Base-by-base conservation (phyloP, 2,888 invertebrate species). In the Drosophila cognata region DNA sequence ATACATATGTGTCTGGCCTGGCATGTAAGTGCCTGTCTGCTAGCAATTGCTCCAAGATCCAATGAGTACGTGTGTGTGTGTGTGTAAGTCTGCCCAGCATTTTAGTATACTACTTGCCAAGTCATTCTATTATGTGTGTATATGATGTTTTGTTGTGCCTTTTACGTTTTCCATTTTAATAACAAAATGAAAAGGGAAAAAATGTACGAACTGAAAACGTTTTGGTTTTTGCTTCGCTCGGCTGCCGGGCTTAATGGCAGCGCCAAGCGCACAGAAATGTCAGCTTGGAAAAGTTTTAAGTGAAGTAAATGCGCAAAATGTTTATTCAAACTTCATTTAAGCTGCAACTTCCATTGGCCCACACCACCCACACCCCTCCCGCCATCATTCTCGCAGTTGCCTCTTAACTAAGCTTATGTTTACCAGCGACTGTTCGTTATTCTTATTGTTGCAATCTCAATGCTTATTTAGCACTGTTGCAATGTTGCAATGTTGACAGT, bases 311-410 rank as follows among this genome's bases (percentile, higher is more conserved):
- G 90, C 85, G 88, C 84, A 86, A 90, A 87, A 90, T 87, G 87
- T 87, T 87, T 90, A 90, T 90, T 90, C 90, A 90, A 88, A 90
- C 90, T 87, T 88, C 76, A 81, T 89, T 90, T 88, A 76, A 88
- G 79, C 74, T 77, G 79, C 73, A 88, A 83, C 79, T 90, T 88
- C 69, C 51, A 73, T 60, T 50, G 46, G 50, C 48, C 10, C 2
- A 41, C 13, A 21, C 38, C 16, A 31, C 33, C 28, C 0, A 16
- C n/a, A 18, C 16, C 29, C 36, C 1, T 3, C 11, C 36, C 35
- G 28, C 18, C 36, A 21, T 21, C 48, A 38, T 67, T 71, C 68
- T 36, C 51, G 63, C 70, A 71, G 66, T 71, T 75, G 78, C 58
- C 85, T 77, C 71, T 84, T 88, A 85, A 84, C 85, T 78, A 80